Percentiles rank a stretch among this genome's conserved stretches.
Conservation (phyloP, 2,797 vertebrate species). For the Diceros bicornis region DNA sequence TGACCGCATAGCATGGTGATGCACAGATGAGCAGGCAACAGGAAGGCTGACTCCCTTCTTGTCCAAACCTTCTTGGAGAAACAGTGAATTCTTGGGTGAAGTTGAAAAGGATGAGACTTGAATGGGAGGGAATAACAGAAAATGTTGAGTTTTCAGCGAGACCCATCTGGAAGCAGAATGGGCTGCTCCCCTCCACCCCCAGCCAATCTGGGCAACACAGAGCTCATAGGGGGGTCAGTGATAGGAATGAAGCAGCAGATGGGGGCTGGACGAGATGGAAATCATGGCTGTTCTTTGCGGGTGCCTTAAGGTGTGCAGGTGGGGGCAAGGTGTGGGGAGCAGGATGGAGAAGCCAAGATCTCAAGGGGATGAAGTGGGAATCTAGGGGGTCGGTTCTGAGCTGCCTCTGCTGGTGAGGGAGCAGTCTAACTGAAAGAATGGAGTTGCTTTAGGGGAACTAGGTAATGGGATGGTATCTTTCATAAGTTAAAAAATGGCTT, state of each 20-base stretch:
- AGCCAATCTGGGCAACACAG: not conserved
- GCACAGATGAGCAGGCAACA: not conserved
- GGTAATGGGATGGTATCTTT: not conserved
- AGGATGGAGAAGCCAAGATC: not conserved
- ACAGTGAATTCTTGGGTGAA: not conserved
- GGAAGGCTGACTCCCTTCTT: not conserved
- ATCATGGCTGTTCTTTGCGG: not conserved
- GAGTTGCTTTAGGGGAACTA: not conserved
- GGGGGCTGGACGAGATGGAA: not conserved
- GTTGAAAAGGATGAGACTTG: not conserved
- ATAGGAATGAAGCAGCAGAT: not conserved
- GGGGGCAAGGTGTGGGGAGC: not conserved
- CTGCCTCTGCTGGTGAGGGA: not conserved
- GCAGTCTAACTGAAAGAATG: not conserved
- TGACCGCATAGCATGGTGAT: not conserved
- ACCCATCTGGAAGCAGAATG: not conserved
- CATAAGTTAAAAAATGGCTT: conserved; percentile 29
- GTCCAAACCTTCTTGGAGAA: not conserved
- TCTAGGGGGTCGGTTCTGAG: not conserved
- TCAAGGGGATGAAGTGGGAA: not conserved
- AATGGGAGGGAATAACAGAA: not conserved
- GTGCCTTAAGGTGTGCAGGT: not conserved
- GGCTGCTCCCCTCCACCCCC: not conserved
- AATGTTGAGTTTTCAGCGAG: not conserved
- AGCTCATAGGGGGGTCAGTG: not conserved